phyloP scores from a whole-genome alignment of 1,140 invertebrate genomes.

The Temnothorax longispinosus region DNA sequence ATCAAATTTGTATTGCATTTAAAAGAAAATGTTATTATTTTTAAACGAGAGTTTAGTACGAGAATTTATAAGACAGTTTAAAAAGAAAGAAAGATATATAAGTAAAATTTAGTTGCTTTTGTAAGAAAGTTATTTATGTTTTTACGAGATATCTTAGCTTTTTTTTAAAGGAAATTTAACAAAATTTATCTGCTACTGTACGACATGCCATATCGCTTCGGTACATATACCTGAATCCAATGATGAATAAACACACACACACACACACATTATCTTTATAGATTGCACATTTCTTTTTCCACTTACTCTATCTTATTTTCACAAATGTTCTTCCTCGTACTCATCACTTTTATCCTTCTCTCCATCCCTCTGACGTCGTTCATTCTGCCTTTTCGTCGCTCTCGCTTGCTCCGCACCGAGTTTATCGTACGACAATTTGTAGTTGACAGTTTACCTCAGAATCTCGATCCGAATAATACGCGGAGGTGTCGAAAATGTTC shows the following conservation, averaged over 20 bases:
- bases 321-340: neutral
- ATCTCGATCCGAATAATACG: neutral
- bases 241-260: neutral
- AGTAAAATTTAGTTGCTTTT: too few species aligned
- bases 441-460: neutral
- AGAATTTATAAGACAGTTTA: too few species aligned
- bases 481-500: neutral
- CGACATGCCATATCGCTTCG: neutral
- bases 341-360: neutral
- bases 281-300: neutral
- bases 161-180: neutral
- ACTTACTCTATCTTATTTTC: neutral
- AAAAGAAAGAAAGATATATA: too few species aligned
- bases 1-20: too few species aligned
- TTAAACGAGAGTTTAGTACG: too few species aligned
- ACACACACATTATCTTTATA: neutral
- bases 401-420: neutral
- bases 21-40: too few species aligned
- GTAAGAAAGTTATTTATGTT: too few species aligned
- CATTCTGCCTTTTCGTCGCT: neutral
- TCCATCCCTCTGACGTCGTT: neutral
- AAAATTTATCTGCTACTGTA: neutral
- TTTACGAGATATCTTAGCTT: too few species aligned
- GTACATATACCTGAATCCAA: neutral
- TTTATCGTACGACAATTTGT: neutral